Evolutionary conservation across 92 coral and sea anemone genomes (phyloP), one percentile per base, ranked within the genome.

Genomic region (Zoanthus gigantus): DNA sequence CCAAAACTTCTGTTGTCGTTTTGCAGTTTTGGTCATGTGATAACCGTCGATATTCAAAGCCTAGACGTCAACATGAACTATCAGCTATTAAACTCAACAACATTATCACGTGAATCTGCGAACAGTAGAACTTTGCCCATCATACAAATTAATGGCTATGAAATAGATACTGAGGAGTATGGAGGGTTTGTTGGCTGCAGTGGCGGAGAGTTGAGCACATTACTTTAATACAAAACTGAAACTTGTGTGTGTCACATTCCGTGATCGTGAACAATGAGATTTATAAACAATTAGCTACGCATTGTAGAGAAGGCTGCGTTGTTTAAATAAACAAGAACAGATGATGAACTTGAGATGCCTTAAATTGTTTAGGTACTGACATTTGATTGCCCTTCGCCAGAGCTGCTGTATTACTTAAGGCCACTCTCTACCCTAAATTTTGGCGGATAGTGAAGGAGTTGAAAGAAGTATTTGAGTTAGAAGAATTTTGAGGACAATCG

Each of bases 101-200:
- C 23, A 28, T 42, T 54, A n/a, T 60, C 56, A 48, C 56, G 68
- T 44, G 72, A 79, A 46, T 31, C 46, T 17, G 37, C 1, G 17
- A 61, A 63, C 53, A 56, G 84, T 31, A 54, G 42, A 15, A 56
- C n/a, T 1, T 18, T 79, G 29, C 84, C 84, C 6, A 45, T 79
- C 31, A 79, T 79, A 79, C 84, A 79, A 57, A 45, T 79, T 79
- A 79, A 79, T 56, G 84, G 84, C 6, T 79, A 57, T 63, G 84
- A 63, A 44, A 73, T 79, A 23, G 73, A 79, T n/a, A 34, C 37
- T 37, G 73, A 79, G 54, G 84, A 60, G 6, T 45, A 73, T 16
- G 58, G 34, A 12, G 57, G 57, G 16, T 61, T 58, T 79, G 53
- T 46, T 79, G 34, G 54, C 6, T 72, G 34, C 13, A 23, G 23